Conservation (phyloP, 2,888 invertebrate genomes). For the Drosophila nigritarsus region DNA sequence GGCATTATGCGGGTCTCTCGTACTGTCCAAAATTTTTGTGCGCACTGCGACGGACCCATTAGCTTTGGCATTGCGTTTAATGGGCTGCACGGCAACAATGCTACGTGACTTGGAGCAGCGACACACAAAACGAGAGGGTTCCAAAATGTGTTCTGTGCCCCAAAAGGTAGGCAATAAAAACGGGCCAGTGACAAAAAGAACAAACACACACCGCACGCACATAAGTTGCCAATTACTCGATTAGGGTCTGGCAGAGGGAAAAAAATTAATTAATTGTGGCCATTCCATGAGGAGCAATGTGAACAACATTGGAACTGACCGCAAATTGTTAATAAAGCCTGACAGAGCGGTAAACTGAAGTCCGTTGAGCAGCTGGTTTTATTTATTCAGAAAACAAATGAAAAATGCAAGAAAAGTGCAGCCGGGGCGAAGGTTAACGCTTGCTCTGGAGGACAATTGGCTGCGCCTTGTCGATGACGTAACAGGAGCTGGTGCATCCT, state of each 20-base stretch:
- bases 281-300: slow-evolving; percentile 9
- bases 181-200: slow-evolving; percentile 26
- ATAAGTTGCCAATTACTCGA: slow-evolving; percentile 45
- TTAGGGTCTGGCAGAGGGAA: slow-evolving; percentile 13
- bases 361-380: slow-evolving; percentile 6
- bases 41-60: slow-evolving; percentile 50
- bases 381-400: slow-evolving; percentile 61
- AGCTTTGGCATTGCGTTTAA: slow-evolving; percentile 44
- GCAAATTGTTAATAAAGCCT: neutral
- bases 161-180: slow-evolving; percentile 44
- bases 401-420: slow-evolving; percentile 25
- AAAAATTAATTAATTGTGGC: slow-evolving; percentile 50
- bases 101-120: slow-evolving; percentile 34
- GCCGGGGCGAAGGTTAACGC: slow-evolving; percentile 70
- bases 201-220: slow-evolving; percentile 19
- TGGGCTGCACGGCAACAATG: slow-evolving; percentile 20
- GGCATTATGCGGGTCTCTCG: slow-evolving; percentile 38
- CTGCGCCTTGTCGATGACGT: slow-evolving; percentile 65
- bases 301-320: slow-evolving; percentile 1
- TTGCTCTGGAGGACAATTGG: slow-evolving; percentile 59
- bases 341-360: neutral
- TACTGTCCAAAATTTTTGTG: slow-evolving; percentile 32
- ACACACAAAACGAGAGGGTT: neutral
- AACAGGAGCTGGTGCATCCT: slow-evolving; percentile 57
- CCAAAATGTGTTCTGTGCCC: slow-evolving; percentile 14